Conservation (phyloP, 2,888 invertebrate genomes). For the Pediacus dermestoides region DNA sequence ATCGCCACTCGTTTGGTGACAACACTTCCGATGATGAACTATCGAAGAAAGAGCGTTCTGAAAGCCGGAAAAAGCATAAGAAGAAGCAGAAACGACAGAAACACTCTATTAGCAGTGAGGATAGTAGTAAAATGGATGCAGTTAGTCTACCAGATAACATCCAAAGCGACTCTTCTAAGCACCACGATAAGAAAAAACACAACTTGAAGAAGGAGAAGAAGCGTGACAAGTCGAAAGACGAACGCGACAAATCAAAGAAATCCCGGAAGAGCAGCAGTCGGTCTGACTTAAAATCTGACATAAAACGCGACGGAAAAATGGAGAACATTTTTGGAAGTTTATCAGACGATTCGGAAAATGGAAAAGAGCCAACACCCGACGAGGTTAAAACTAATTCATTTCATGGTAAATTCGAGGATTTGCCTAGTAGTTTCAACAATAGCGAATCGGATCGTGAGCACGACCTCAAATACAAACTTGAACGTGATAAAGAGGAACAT, state of each 20-base stretch:
- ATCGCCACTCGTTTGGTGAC: constrained; percentile 32
- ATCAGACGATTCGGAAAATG: constrained; percentile 63
- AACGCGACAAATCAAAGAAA: constrained; percentile 60
- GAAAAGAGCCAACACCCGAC: constrained; percentile 35
- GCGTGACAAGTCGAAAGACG: constrained; percentile 57
- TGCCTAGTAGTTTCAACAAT: constrained; percentile 40
- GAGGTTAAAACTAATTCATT: constrained; percentile 27
- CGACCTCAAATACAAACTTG: constrained; percentile 25
- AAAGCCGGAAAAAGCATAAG: constrained; percentile 73
- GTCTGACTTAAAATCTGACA: constrained; percentile 47
- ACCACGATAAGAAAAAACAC: constrained; percentile 45
- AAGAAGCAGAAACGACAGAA: constrained; percentile 81
- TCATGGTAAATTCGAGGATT: constrained; percentile 25
- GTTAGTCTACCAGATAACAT: constrained; percentile 31
- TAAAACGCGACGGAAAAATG: constrained; percentile 74
- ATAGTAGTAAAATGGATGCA: constrained; percentile 51
- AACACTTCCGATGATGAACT: constrained; percentile 43
- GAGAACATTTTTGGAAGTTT: constrained; percentile 85
- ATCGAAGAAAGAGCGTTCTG: constrained; percentile 44
- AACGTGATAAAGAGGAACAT: constrained; percentile 51
- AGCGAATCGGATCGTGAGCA: constrained; percentile 52
- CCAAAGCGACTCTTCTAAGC: constrained; percentile 41
- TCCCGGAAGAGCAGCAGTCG: constrained; percentile 54
- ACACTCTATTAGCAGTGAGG: constrained; percentile 58
- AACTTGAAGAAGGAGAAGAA: constrained; percentile 60